Evolutionary conservation across 2,888 invertebrate genomes (phyloP), one percentile per base, ranked within the genome.

Genomic region (Philhelius pedissequus): DNA sequence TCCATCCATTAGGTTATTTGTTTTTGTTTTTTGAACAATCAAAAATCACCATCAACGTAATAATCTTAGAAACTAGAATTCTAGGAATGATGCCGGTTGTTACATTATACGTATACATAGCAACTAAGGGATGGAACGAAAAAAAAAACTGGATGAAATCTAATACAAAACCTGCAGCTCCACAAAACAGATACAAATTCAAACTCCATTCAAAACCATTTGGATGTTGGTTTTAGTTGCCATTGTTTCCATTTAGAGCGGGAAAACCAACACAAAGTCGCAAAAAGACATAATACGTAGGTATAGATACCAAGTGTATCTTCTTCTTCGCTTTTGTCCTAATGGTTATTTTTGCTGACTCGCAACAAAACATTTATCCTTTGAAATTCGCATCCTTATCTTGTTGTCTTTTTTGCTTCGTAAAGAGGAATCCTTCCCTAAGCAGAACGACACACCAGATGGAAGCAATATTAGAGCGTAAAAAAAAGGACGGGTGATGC

Each of bases 311-410:
- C n/a, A n/a, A n/a, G n/a, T n/a, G n/a, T n/a, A n/a, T n/a, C n/a
- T n/a, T 56, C 38, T 40, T 22, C 30, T 22, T 54, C 22, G 20
- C 30, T 62, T 38, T 43, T 32, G 48, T 69, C 64, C 48, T 75
- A 62, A 69, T 68, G 74, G 74, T 48, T 58, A 54, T 56, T 70
- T 66, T 62, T 74, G 80, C 75, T 75, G 66, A 80, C 74, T 71
- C 54, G 32, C 32, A 56, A 60, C 43, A 56, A 60, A 52, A 32
- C 56, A 38, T 32, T 50, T 52, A 76, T 56, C 45, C 56, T 64
- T 71, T 64, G 64, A 48, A 62, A 62, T 70, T 13, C 38, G 43
- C 38, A 60, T 60, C 48, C 25, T 50, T 32, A 48, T 38, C 35
- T 64, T 20, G 20, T n/a, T 20, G 32, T 15, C 15, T 56, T 32